Percentiles rank a stretch among this genome's conserved stretches.
phyloP scores from a whole-genome alignment of 2,797 vertebrate genomes.

The Sphenodon punctatus region DNA sequence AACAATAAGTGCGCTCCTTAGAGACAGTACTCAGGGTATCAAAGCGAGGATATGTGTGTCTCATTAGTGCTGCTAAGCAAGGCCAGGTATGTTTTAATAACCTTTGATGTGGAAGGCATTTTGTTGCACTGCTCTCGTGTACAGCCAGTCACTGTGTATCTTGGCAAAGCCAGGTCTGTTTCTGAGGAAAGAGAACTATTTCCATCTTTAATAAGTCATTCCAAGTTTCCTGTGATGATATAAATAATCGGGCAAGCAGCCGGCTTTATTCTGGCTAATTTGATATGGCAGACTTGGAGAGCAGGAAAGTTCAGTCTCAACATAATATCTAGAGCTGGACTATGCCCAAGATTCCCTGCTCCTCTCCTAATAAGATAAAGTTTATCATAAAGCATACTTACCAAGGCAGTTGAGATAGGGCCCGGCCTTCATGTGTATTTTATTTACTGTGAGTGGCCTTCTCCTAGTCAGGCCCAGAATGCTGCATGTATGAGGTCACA shows the following conservation, averaged over 20 bases:
- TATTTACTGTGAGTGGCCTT: slow-evolving; percentile 54
- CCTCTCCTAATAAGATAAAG: slow-evolving; percentile 68
- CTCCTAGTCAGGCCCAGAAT: background rate
- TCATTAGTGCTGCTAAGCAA: slow-evolving; percentile 48
- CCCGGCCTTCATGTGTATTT: slow-evolving; percentile 55
- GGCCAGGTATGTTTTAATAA: slow-evolving; percentile 76
- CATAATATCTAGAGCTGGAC: slow-evolving; percentile 68
- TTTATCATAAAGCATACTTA: slow-evolving; percentile 65
- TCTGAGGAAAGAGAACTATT: slow-evolving; percentile 74
- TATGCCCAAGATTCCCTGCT: slow-evolving; percentile 55
- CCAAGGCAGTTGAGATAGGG: slow-evolving; percentile 48
- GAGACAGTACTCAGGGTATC: background rate
- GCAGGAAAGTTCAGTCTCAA: slow-evolving; percentile 67
- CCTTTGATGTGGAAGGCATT: slow-evolving; percentile 61
- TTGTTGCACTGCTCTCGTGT: slow-evolving; percentile 57
- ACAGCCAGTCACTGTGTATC: slow-evolving; percentile 71
- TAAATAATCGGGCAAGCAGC: slow-evolving; percentile 77
- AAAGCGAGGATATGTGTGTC: background rate
- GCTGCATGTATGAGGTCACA: slow-evolving; percentile 67
- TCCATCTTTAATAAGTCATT: slow-evolving; percentile 80
- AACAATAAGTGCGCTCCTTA: background rate
- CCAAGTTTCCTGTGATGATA: slow-evolving; percentile 79
- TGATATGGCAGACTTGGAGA: slow-evolving; percentile 73
- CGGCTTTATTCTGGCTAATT: slow-evolving; percentile 77
- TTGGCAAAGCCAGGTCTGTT: slow-evolving; percentile 73